phyloP scores from a whole-genome alignment of 2,797 vertebrate species.

The Tadarida brasiliensis region DNA sequence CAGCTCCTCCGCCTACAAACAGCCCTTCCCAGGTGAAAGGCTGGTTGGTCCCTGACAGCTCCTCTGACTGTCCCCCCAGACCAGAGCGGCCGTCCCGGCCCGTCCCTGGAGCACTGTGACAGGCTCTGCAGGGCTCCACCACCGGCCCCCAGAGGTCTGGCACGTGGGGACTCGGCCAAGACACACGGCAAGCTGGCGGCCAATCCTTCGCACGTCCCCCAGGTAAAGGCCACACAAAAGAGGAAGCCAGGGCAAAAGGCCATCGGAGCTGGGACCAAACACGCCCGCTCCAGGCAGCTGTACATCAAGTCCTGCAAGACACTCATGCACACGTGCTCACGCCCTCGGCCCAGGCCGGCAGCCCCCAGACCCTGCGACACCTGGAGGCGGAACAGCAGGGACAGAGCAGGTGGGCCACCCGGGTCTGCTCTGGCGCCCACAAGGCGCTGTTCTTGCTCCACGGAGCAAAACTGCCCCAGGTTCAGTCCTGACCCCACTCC shows the following conservation, averaged over 20 bases:
- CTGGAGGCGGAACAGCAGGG: rapidly evolving
- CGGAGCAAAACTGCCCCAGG: not conserved
- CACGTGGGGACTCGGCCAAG: not conserved
- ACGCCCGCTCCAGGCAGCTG: not conserved
- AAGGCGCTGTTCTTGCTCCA: not conserved
- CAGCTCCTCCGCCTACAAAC: not conserved
- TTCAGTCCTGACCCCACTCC: not conserved
- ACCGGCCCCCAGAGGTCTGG: not conserved
- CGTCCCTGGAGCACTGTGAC: not conserved
- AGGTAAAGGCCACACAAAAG: not conserved
- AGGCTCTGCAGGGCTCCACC: not conserved
- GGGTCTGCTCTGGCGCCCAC: not conserved
- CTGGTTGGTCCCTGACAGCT: rapidly evolving
- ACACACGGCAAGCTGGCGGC: not conserved
- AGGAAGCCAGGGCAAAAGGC: slow-evolving; percentile 38
- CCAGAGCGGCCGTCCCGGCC: not conserved
- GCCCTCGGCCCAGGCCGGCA: not conserved
- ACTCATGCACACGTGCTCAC: rapidly evolving
- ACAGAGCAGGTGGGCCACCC: rapidly evolving
- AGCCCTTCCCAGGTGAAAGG: not conserved
- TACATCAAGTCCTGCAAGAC: not conserved
- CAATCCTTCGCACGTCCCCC: not conserved
- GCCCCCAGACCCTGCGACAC: not conserved
- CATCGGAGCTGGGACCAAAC: not conserved
- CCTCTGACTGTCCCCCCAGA: not conserved